Evolutionary conservation across 2,113 vertebrate species (phyloP).

Genomic region (Ornithorhynchus anatinus): DNA sequence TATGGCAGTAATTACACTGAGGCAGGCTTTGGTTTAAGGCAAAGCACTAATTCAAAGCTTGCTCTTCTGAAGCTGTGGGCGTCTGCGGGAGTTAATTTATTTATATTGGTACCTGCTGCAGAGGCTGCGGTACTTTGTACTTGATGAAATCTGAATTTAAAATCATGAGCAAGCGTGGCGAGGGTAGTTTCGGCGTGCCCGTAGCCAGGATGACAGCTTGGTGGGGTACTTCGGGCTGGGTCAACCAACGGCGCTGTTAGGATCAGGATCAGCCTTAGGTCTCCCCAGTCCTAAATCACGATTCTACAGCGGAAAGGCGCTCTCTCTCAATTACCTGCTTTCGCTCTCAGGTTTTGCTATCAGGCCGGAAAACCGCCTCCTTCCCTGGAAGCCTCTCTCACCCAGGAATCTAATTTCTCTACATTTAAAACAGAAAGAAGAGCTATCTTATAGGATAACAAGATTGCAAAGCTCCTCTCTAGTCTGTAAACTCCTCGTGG

Average conservation of each 20-base stretch:
- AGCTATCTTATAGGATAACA: no score
- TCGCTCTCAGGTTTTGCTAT: background rate
- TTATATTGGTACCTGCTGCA: slow-evolving; percentile 3
- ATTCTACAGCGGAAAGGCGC: background rate
- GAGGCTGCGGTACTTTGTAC: background rate
- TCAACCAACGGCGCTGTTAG: background rate
- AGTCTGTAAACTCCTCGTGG: no score
- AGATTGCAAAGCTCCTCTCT: no score
- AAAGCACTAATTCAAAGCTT: background rate
- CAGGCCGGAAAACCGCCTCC: background rate
- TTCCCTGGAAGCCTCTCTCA: background rate
- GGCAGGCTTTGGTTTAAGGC: slow-evolving; percentile 10
- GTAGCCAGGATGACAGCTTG: background rate
- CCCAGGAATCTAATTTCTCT: background rate
- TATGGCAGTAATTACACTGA: background rate
- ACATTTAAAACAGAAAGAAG: no score
- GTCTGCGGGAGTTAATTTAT: slow-evolving; percentile 25
- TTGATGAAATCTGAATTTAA: slow-evolving; percentile 20
- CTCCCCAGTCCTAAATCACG: background rate
- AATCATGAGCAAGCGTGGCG: background rate
- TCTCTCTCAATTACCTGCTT: slow-evolving; percentile 9
- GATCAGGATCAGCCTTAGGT: background rate
- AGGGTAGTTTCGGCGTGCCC: background rate
- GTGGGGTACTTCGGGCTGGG: background rate
- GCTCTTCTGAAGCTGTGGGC: background rate